phyloP scores from a whole-genome alignment of 2,797 vertebrate species.

The Urocyon cinereoargenteus region DNA sequence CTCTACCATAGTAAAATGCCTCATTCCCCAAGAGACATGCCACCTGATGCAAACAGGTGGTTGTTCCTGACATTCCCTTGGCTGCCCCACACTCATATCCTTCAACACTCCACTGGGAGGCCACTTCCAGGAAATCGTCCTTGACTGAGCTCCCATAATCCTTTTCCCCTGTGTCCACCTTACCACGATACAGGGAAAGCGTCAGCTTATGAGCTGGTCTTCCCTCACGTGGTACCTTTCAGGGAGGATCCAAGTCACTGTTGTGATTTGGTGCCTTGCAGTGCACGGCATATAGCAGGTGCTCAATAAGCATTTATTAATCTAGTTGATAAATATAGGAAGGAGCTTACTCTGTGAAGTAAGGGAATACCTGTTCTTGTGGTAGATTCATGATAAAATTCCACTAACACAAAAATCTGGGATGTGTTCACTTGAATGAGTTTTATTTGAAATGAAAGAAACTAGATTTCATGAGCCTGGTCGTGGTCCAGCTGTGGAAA shows the following conservation, averaged over 20 bases:
- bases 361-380: neutral
- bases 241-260: neutral
- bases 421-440: neutral
- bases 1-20: neutral
- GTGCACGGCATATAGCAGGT: neutral
- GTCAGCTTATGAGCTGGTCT: neutral
- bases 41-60: neutral
- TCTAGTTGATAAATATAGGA: neutral
- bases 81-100: neutral
- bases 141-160: neutral
- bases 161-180: neutral
- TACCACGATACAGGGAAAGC: neutral
- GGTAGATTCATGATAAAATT: neutral
- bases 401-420: neutral
- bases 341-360: neutral
- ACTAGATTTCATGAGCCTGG: neutral
- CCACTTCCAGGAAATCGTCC: constrained; percentile 4
- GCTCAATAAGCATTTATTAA: neutral
- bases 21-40: neutral
- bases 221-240: neutral
- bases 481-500: neutral
- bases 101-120: neutral
- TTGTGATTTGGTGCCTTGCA: neutral
- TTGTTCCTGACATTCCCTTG: neutral
- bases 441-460: constrained; percentile 3